Percentiles rank a stretch among this genome's conserved stretches.
These are phyloP conservation scores for Eupithecia tripunctaria DNA, from an alignment of 2,888 invertebrate genomes.

Conservation along the genomic window DNA sequence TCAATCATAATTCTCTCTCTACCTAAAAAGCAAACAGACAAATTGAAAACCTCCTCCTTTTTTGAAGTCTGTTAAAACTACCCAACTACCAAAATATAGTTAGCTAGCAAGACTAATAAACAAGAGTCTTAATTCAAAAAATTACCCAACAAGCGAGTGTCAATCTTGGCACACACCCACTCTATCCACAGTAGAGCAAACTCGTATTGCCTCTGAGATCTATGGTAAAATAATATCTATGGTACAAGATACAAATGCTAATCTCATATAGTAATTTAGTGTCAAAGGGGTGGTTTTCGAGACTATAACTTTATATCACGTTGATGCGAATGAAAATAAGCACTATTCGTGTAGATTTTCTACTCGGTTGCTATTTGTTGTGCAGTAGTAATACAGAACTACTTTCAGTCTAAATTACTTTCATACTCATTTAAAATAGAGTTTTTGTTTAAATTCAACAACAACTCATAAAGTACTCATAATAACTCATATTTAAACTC, in stretches of 20 bases:
- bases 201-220: constrained; percentile 7
- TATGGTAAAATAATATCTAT: constrained; percentile 7
- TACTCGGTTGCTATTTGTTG: background rate
- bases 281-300: background rate
- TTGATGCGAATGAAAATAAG: background rate
- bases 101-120: too few relatives aligned
- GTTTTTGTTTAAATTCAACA: background rate
- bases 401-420: background rate
- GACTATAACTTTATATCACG: background rate
- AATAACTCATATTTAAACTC: too few relatives aligned
- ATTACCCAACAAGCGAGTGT: constrained; percentile 6
- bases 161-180: constrained; percentile 32
- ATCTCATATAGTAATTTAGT: background rate
- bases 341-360: background rate
- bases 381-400: background rate
- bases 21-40: too few relatives aligned
- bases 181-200: constrained; percentile 16
- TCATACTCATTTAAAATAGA: background rate
- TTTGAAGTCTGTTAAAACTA: too few relatives aligned
- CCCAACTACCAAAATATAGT: too few relatives aligned
- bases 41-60: too few relatives aligned
- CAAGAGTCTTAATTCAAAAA: background rate
- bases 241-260: background rate
- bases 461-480: too few relatives aligned
- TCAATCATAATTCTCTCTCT: background rate